Evolutionary conservation across 2,113 vertebrate genomes (phyloP).

Genomic region (cattle (Bos taurus)): DNA sequence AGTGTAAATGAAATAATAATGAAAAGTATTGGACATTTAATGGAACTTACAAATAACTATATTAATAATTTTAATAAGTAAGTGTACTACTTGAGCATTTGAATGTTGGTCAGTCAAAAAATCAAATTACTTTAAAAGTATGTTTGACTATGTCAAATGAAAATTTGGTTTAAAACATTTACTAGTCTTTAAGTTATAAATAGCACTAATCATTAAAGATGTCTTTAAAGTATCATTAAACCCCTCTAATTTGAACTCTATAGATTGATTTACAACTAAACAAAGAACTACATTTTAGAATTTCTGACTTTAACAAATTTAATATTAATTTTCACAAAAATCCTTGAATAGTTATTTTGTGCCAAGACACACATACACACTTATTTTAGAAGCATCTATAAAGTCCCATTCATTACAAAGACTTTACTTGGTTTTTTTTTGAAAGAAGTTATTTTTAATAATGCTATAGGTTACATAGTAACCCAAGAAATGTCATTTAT

Average conservation of each 20-base stretch:
- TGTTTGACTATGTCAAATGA: background rate
- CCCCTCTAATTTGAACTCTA: background rate
- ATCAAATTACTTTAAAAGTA: background rate
- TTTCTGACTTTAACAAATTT: background rate
- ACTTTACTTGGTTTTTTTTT: background rate
- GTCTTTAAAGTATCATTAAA: background rate
- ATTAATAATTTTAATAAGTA: slow-evolving; percentile 25
- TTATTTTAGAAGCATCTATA: background rate
- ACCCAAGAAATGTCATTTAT: background rate
- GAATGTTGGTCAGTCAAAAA: background rate
- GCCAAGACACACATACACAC: background rate
- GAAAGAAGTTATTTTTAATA: background rate
- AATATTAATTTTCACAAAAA: background rate
- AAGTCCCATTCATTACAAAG: background rate
- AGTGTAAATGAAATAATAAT: background rate
- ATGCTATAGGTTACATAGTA: background rate
- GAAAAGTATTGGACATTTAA: slow-evolving; percentile 9
- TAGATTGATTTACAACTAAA: background rate
- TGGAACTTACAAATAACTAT: background rate
- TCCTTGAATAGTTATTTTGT: background rate
- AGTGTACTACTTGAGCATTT: background rate
- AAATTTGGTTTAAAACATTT: slow-evolving; percentile 23
- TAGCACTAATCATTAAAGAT: background rate
- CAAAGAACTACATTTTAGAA: background rate
- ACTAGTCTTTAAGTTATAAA: background rate